These are phyloP conservation scores for Rhyacichthys aspro DNA, from an alignment of 2,797 vertebrate genomes.

Conservation along the genomic window DNA sequence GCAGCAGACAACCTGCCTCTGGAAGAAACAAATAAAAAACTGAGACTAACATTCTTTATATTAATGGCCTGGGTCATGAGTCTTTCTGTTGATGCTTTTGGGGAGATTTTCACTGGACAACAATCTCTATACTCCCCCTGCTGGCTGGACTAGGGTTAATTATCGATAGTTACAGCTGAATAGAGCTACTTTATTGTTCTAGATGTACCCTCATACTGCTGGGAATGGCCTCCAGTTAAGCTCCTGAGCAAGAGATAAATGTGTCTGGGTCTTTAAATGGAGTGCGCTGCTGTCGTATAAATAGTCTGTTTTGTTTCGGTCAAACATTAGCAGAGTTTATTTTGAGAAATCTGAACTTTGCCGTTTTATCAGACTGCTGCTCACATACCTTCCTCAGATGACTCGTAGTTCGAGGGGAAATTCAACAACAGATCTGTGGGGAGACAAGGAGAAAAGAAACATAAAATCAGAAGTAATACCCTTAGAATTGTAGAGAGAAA, in stretches of 20 bases:
- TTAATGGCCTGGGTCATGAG: neutral
- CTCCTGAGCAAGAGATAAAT: neutral
- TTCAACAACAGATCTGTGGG: slow-evolving; percentile 30
- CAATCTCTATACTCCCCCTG: too few relatives aligned
- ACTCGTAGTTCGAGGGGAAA: slow-evolving; percentile 20
- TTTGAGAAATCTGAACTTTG: slow-evolving; percentile 44
- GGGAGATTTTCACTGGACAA: neutral
- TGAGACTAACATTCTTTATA: neutral
- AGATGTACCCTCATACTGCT: too few relatives aligned
- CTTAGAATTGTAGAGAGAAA: too few relatives aligned
- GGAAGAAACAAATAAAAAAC: too few relatives aligned
- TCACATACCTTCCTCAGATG: slow-evolving; percentile 59
- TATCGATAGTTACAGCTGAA: too few relatives aligned
- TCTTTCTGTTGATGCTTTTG: neutral
- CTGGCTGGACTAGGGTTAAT: too few relatives aligned
- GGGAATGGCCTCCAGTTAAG: too few relatives aligned
- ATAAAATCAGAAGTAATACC: neutral
- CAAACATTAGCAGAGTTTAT: slow-evolving; percentile 51
- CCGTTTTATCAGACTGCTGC: slow-evolving; percentile 35
- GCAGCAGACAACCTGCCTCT: neutral
- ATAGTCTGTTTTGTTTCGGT: slow-evolving; percentile 46
- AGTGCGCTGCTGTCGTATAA: slow-evolving; percentile 35
- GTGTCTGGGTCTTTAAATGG: slow-evolving; percentile 40
- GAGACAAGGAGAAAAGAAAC: slow-evolving; percentile 18
- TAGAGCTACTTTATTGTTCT: too few relatives aligned